Base-by-base conservation (phyloP, 1,140 invertebrate species). In the Pantala flavescens region DNA sequence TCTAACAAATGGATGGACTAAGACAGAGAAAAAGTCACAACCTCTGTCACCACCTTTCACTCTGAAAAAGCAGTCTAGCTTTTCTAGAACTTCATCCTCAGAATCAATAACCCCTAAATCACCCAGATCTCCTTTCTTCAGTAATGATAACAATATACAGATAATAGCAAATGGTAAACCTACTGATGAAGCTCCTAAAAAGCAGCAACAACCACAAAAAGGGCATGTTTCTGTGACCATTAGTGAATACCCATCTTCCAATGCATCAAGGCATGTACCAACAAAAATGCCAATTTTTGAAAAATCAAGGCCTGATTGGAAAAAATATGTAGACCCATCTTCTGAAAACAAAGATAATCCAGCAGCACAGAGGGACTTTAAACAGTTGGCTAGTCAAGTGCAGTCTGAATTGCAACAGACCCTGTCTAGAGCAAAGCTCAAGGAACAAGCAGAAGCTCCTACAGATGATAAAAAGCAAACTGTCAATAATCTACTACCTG, bases 371-470 rank as follows among this genome's bases (percentile, higher is more conserved):
- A 83, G 10, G 77, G 78, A n/a, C 75, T 81, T 84, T 75, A 83
- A 79, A 16, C 83, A 86, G 0, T 86, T 89, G 28, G 86, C 85
- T n/a, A 88, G 86, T 77, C 85, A 87, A 80, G 81, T 92, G 72
- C 89, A 91, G 78, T 89, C 88, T 74, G 91, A 92, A 84, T 82
- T 92, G 74, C 87, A 85, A 23, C 85, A 90, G 71, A 92, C 90
- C 0, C 81, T 92, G 71, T 89, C 90, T 76, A 86, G 90, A 81
- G 91, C 90, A 12, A 90, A 91, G 83, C 83, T 91, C 75, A 86
- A 86, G 79, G 88, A 87, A 81, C 88, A 88, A 82, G 90, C 88
- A 81, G 88, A 90, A 81, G 85, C 85, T 43, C 75, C 71, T 19
- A 16, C 49, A 63, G 49, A 63, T 7, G 49, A 63, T 1, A 63